These are phyloP conservation scores for Lindbergichthys nudifrons DNA, from an alignment of 2,797 vertebrate species.

Conservation along the genomic window DNA sequence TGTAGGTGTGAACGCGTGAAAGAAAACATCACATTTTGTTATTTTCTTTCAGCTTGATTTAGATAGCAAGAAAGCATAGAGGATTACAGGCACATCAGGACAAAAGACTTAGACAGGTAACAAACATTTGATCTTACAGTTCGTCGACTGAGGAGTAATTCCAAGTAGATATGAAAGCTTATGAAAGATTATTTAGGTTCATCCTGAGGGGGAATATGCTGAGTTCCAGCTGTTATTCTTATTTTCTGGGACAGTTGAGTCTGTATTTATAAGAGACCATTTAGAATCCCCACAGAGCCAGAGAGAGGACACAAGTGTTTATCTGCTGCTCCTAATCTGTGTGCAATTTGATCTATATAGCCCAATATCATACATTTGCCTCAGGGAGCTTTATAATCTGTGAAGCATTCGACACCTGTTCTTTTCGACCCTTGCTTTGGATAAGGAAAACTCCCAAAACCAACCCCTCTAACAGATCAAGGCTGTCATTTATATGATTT, in stretches of 20 bases:
- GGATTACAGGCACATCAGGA: conserved; percentile 41
- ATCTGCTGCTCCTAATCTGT: neutral
- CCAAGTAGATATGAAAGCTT: conserved; percentile 33
- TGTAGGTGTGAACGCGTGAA: conserved; percentile 8
- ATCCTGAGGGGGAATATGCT: conserved; percentile 1
- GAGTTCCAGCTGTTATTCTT: conserved; percentile 17
- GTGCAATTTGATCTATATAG: no score
- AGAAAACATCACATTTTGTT: conserved; percentile 42
- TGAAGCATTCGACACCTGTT: no score
- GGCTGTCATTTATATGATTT: neutral
- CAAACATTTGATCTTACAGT: conserved; percentile 53
- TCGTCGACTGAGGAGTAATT: conserved; percentile 25
- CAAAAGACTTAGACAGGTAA: conserved; percentile 33
- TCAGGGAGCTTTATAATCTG: no score
- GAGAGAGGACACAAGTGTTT: conserved; percentile 9
- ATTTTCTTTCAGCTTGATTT: conserved; percentile 57
- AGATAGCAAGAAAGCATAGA: conserved; percentile 34
- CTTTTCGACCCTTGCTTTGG: no score
- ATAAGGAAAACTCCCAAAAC: no score
- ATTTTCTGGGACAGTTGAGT: conserved; percentile 18
- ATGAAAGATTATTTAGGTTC: conserved; percentile 29
- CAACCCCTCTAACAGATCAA: no score
- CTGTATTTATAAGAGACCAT: conserved; percentile 10
- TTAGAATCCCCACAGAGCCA: conserved; percentile 4
- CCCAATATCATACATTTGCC: no score